Evolutionary conservation across 2,888 invertebrate species (phyloP).

Genomic region (Lobophora halterata): DNA sequence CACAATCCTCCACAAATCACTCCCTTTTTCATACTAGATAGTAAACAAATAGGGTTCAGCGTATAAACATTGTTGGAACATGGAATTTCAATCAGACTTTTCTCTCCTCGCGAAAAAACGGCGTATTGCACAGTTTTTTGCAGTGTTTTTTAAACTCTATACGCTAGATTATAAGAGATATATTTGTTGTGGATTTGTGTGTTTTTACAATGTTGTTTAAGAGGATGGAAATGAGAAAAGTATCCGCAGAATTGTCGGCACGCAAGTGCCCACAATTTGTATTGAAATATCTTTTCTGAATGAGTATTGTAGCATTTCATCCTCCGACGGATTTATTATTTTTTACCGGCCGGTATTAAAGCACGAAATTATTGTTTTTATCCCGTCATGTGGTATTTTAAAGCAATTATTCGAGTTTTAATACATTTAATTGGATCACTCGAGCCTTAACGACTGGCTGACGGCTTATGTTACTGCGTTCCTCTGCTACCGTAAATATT

Average conservation of each 20-base stretch:
- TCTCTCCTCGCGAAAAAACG: slow-evolving; percentile 5
- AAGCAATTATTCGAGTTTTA: slow-evolving; percentile 76
- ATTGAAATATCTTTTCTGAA: slow-evolving; percentile 77
- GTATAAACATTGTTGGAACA: slow-evolving; percentile 73
- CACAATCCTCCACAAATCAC: slow-evolving; percentile 57
- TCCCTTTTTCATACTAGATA: slow-evolving; percentile 60
- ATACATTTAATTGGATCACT: slow-evolving; percentile 76
- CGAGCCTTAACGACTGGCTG: slow-evolving; percentile 66
- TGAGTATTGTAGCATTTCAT: slow-evolving; percentile 76
- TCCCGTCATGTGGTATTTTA: slow-evolving; percentile 73
- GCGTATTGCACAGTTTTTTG: not conserved
- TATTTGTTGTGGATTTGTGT: slow-evolving; percentile 19
- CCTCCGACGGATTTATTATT: slow-evolving; percentile 75
- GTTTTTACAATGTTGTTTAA: slow-evolving; percentile 34
- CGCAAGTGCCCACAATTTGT: slow-evolving; percentile 78
- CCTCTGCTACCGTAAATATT: slow-evolving; percentile 30
- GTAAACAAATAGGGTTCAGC: slow-evolving; percentile 67
- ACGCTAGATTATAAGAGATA: slow-evolving; percentile 16
- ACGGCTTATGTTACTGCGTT: slow-evolving; percentile 40
- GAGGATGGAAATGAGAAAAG: slow-evolving; percentile 65
- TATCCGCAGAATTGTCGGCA: slow-evolving; percentile 78
- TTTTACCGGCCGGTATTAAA: slow-evolving; percentile 72
- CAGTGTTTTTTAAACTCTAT: slow-evolving; percentile 4
- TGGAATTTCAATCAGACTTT: slow-evolving; percentile 76
- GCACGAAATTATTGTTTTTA: slow-evolving; percentile 80